These are phyloP conservation scores for Bruchidius siliquastri DNA, from an alignment of 2,888 invertebrate genomes.

Conservation along the genomic window DNA sequence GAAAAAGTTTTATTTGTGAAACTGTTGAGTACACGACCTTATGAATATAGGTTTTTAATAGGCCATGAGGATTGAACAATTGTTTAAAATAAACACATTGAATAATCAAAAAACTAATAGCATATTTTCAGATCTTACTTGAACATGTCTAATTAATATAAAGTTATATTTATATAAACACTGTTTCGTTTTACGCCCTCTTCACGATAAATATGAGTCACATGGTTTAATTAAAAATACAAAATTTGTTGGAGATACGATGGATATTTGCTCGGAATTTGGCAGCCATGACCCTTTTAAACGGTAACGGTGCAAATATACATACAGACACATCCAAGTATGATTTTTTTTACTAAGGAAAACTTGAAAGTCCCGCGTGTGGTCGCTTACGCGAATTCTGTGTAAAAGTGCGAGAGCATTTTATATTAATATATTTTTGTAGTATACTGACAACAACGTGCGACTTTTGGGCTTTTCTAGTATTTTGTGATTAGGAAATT, in stretches of 20 bases:
- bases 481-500: slow-evolving; percentile 40
- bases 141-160: too few species aligned
- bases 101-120: too few species aligned
- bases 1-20: too few species aligned
- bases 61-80: too few species aligned
- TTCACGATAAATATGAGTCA: too few species aligned
- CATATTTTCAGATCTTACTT: too few species aligned
- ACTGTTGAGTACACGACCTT: too few species aligned
- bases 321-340: slow-evolving; percentile 1
- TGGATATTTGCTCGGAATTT: slow-evolving; percentile 6
- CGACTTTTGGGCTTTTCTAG: slow-evolving; percentile 30
- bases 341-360: slow-evolving; percentile 19
- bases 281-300: slow-evolving; percentile 14
- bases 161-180: too few species aligned
- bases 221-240: too few species aligned
- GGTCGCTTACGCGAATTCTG: slow-evolving; percentile 37
- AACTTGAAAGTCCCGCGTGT: slow-evolving; percentile 26
- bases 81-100: too few species aligned
- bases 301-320: slow-evolving; percentile 27
- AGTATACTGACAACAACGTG: slow-evolving; percentile 33
- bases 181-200: too few species aligned
- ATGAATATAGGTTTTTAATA: too few species aligned
- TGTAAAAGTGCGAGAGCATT: slow-evolving; percentile 36
- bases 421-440: slow-evolving; percentile 46
- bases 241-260: slow-evolving; percentile 4